Percentiles rank a stretch among this genome's conserved stretches.
phyloP scores from a whole-genome alignment of 2,797 vertebrate species.

The Gambusia yucatana region DNA sequence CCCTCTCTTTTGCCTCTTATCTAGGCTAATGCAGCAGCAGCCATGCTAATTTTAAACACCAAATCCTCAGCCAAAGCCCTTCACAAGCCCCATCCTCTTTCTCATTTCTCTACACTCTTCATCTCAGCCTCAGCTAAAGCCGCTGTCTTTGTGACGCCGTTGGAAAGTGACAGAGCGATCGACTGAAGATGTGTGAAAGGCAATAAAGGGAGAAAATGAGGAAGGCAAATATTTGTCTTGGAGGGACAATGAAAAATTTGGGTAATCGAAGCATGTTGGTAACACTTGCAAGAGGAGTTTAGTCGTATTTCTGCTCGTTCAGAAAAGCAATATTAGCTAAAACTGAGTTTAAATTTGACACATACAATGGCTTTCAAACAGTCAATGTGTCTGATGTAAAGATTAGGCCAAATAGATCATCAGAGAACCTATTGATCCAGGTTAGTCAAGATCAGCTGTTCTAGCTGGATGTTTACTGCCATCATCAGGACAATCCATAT shows the following conservation, averaged over 20 bases:
- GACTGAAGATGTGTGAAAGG: constrained; percentile 6
- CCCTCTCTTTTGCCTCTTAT: constrained; percentile 67
- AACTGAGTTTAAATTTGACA: neutral
- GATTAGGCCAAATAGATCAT: neutral
- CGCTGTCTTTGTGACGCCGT: constrained; percentile 34
- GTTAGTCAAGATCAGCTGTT: neutral
- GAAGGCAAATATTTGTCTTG: constrained; percentile 34
- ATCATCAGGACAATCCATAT: neutral
- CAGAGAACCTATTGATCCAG: neutral
- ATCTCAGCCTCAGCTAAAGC: constrained; percentile 47
- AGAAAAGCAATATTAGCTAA: neutral
- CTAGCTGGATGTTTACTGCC: neutral
- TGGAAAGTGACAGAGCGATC: constrained; percentile 13
- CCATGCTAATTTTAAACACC: constrained; percentile 79
- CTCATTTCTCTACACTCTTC: constrained; percentile 60
- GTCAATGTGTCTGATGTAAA: neutral
- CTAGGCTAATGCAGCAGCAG: constrained; percentile 79
- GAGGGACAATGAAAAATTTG: constrained; percentile 57
- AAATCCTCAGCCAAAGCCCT: constrained; percentile 76
- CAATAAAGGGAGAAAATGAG: constrained; percentile 15
- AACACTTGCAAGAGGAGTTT: neutral
- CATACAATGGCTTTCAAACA: neutral
- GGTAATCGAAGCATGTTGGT: neutral
- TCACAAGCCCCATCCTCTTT: constrained; percentile 44
- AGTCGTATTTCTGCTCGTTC: neutral